Base-by-base conservation (phyloP, 1,140 invertebrate genomes). In the Diorhabda sublineata region DNA sequence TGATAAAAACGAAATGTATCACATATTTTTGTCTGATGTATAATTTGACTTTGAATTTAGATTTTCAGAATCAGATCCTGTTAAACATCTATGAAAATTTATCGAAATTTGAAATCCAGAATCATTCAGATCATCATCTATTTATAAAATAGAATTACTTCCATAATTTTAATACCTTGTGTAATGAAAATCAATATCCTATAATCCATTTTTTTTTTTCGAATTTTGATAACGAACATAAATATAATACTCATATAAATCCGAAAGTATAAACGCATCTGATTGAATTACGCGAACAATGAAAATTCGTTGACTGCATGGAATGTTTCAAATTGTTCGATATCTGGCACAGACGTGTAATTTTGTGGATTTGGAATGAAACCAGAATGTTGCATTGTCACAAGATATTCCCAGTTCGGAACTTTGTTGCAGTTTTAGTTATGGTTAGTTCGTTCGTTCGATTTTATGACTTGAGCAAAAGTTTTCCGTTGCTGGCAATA, bases 301-400 rank as follows among this genome's bases (percentile, higher is more conserved):
- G 47, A 65, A 70, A 70, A 60, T 70, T 70, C 57, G 45, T 43
- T 58, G 60, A 52, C 45, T 67, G 65, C 62, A 67, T 70, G 65
- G 66, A 70, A 70, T 67, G 64, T 59, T 69, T 62, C 58, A 70
- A 65, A 66, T 26, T 67, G 61, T 70, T 68, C 67, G 60, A 71
- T 71, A 68, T 71, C 70, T 71, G 70, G 66, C 64, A 42, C 61
- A 66, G 70, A 71, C 70, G 66, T 71, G 70, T 68, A 68, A 71
- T 71, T 65, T 71, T 58, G 66, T 61, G 66, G 70, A 57, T 71
- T 68, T 68, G 45, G 56, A 60, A 44, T 47, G 52, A 58, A 52
- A 67, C 45, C 45, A 11, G 62, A 65, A 58, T 58, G 70, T 68
- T 8, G 57, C 66, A 68, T 11, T 58, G 69, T 57, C 42, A 69